phyloP scores from a whole-genome alignment of 2,797 vertebrate genomes.

The Anableps anableps region DNA sequence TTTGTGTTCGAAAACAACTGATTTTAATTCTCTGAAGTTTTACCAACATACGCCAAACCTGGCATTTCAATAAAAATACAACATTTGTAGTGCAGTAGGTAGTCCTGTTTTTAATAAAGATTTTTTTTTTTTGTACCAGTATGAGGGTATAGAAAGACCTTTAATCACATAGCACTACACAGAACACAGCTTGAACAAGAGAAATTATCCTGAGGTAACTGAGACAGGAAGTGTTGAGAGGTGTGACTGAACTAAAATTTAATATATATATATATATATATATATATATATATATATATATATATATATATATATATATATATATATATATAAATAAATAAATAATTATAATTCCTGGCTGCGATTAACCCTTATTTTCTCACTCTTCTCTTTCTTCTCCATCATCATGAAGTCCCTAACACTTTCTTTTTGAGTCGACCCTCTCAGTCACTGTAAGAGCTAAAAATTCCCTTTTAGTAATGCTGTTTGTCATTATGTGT shows the following conservation, averaged over 20 bases:
- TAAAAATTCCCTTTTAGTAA: neutral
- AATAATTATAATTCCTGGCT: neutral
- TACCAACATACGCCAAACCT: neutral
- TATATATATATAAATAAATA: no score
- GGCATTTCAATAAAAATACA: neutral
- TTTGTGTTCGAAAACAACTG: no score
- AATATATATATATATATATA: no score
- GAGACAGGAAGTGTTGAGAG: no score
- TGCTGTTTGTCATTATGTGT: neutral
- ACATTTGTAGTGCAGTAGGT: neutral
- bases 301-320: no score
- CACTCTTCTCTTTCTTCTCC: neutral
- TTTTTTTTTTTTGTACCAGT: neutral
- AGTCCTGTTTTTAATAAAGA: neutral
- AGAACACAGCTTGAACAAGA: neutral
- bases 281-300: no score
- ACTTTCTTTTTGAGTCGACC: neutral
- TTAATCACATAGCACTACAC: no score
- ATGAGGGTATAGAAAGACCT: neutral
- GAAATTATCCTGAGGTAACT: no score
- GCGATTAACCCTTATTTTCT: neutral
- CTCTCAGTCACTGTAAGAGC: neutral
- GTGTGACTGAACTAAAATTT: neutral
- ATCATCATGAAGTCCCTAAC: neutral
- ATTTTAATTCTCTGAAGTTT: neutral